Evolutionary conservation across 1,140 invertebrate genomes (phyloP), one percentile per base, ranked within the genome.

Genomic region (Phortica variegata): DNA sequence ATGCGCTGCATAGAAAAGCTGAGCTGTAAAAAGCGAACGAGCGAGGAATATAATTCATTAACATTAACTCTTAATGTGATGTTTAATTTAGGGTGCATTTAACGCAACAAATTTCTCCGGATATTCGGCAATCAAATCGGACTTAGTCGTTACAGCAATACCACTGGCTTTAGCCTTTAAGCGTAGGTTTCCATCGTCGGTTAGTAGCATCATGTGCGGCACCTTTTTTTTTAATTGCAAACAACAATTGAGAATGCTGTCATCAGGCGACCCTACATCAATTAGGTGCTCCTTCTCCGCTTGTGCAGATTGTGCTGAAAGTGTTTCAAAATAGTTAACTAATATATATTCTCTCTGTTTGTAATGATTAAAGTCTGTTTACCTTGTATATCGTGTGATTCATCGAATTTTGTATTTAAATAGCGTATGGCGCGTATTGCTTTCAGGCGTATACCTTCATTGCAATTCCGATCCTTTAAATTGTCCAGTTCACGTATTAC

Each of bases 211-310:
- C 20, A 70, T 36, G 37, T 65, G 41, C 1, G 54, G 43, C 36
- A 73, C 62, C 17, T 69, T 45, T 0, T 47, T n/a, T 37, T 61
- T 52, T 5, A 69, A 33, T 50, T 75, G 73, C n/a, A 75, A 39
- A 29, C 69, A 75, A 45, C 73, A 72, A 42, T 75, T 73, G 0
- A 75, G 37, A 16, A 75, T 71, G 43, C 70, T 63, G 42, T 75
- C 73, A 31, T 75, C 73, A 9, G 58, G 49, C n/a, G 42, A 58
- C 20, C 56, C 56, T 5, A 75, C 50, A 7, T 63, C 47, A 6
- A 75, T 69, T 3, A 70, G 20, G 42, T 61, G 56, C 4, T 58
- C 41, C 3, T 54, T 29, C 38, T 66, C 61, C 34, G 72, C 60
- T 19, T 55, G 3, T 5, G 70, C 69, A 3, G 58, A 69, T 65